Evolutionary conservation across 2,888 invertebrate genomes (phyloP).

Genomic region (Eucera pruinosa): DNA sequence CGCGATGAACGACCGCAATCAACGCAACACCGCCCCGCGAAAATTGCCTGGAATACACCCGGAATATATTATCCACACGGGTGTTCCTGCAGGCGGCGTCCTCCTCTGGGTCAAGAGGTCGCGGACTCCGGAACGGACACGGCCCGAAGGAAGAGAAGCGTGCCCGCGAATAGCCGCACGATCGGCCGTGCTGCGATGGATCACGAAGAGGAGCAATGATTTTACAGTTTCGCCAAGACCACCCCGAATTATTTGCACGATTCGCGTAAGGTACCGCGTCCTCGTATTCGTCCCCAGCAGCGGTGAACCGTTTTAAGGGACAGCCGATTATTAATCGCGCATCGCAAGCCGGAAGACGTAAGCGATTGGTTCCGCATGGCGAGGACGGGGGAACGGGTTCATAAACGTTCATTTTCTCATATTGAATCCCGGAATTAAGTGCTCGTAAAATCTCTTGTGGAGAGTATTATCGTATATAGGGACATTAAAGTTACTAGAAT

Average conservation of each 20-base stretch:
- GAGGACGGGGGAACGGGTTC: background rate
- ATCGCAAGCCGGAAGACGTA: background rate
- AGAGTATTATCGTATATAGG: conserved; percentile 6
- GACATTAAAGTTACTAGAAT: conserved; percentile 20
- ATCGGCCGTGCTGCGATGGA: conserved; percentile 51
- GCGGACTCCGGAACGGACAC: conserved; percentile 65
- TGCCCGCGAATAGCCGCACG: conserved; percentile 67
- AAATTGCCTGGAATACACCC: conserved; percentile 79
- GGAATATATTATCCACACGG: conserved; percentile 80
- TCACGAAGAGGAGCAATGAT: conserved; percentile 49
- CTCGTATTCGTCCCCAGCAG: background rate
- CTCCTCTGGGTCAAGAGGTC: conserved; percentile 71
- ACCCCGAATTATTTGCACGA: conserved; percentile 46
- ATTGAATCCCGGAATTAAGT: conserved; percentile 27
- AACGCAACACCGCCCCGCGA: conserved; percentile 81
- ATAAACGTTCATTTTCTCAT: conserved; percentile 19
- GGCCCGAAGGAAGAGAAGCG: conserved; percentile 71
- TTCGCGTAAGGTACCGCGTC: conserved; percentile 22
- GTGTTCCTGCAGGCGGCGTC: conserved; percentile 70
- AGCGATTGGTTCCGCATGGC: background rate
- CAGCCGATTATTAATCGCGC: conserved; percentile 24
- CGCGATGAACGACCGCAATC: conserved; percentile 82
- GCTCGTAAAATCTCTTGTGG: conserved; percentile 21
- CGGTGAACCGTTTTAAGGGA: conserved; percentile 5
- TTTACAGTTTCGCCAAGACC: conserved; percentile 53